Conservation (phyloP, 2,888 invertebrate genomes). For the Sminthurinus aureus region DNA sequence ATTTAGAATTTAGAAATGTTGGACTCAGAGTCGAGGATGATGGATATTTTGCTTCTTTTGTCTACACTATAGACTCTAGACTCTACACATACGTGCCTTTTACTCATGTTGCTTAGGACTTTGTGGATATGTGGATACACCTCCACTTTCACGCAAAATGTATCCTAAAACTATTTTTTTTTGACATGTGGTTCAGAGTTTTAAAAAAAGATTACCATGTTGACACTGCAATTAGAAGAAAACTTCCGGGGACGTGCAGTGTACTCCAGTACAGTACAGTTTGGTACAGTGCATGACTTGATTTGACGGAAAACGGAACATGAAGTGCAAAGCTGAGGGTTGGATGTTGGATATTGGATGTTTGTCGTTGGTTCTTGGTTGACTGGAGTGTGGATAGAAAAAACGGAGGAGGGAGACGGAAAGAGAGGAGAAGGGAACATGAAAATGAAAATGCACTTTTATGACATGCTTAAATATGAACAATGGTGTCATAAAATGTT, state of each 20-base stretch:
- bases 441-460: background rate
- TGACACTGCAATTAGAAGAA: slow-evolving; percentile 29
- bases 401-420: too few species aligned
- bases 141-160: background rate
- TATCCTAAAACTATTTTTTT: background rate
- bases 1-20: too few species aligned
- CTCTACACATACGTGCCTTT: background rate
- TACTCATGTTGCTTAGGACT: background rate
- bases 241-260: slow-evolving; percentile 27
- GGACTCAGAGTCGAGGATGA: too few species aligned
- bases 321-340: background rate
- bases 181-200: slow-evolving; percentile 25
- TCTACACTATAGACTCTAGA: background rate
- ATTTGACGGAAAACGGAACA: background rate
- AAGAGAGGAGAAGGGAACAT: too few species aligned
- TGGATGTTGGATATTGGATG: background rate
- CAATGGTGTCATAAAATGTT: slow-evolving; percentile 22
- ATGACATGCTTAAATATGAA: slow-evolving; percentile 17
- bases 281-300: background rate
- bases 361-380: too few species aligned
- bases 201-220: slow-evolving; percentile 24
- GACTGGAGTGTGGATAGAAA: too few species aligned
- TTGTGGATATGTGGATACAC: background rate
- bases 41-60: too few species aligned
- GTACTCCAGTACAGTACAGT: background rate